Conservation (phyloP, 2,797 vertebrate genomes). For the Paramormyrops hopkinsi region DNA sequence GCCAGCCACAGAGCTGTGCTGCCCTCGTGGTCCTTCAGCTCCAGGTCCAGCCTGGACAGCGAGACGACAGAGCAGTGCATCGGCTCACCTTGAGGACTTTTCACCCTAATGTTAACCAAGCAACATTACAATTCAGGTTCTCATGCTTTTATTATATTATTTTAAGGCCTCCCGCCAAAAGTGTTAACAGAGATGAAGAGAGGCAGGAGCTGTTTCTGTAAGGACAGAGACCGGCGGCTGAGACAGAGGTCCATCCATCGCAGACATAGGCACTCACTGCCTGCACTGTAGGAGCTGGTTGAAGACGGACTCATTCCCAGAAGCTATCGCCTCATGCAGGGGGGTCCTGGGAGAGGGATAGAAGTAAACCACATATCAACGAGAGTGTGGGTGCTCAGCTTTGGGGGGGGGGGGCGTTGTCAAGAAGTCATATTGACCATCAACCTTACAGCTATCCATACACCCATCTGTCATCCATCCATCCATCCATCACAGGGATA, state of each 20-base stretch:
- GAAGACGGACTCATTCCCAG: constrained; percentile 90
- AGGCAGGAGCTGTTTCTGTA: not conserved
- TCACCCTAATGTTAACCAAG: not conserved
- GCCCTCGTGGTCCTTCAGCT: constrained; percentile 90
- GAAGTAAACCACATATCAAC: not conserved
- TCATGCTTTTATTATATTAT: not conserved
- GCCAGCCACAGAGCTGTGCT: constrained; percentile 93
- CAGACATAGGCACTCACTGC: constrained; percentile 72
- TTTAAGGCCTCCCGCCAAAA: not conserved
- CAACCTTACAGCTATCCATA: not conserved
- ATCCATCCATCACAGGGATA: not conserved
- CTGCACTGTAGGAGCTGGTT: constrained; percentile 90
- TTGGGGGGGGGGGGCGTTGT: not conserved
- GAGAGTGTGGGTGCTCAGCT: not conserved
- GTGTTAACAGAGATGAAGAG: not conserved
- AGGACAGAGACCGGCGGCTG: not conserved
- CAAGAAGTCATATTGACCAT: not conserved
- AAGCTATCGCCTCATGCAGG: constrained; percentile 79
- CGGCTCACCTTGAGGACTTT: not conserved
- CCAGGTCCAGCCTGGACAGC: constrained; percentile 77
- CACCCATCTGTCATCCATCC: not conserved
- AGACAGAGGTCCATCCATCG: not conserved
- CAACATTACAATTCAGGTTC: not conserved
- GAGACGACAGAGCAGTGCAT: not conserved
- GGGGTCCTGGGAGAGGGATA: constrained; percentile 68